Conservation (phyloP, 1,140 invertebrate species). For the Sitobion miscanthi region DNA sequence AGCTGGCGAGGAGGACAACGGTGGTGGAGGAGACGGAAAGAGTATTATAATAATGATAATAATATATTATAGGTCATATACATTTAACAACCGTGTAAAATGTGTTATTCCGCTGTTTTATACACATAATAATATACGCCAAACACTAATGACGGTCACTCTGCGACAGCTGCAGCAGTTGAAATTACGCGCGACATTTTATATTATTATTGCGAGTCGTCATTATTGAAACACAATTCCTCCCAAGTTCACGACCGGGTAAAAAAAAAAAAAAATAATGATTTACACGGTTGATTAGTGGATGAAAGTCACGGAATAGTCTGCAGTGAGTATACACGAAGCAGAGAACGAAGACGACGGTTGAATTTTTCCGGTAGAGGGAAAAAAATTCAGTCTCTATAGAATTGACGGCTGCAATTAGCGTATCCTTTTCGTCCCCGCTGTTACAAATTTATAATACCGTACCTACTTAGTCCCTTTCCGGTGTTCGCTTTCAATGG, state of each 20-base stretch:
- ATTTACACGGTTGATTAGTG: not conserved
- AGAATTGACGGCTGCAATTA: not conserved
- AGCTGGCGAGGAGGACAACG: not conserved
- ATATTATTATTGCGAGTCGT: not conserved
- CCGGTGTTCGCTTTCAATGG: not conserved
- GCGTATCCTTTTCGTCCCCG: not conserved
- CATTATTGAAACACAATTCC: not conserved
- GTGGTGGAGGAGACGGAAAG: not conserved
- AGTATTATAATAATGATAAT: too few relatives aligned
- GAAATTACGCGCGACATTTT: not conserved
- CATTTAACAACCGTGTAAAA: not conserved
- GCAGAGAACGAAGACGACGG: not conserved
- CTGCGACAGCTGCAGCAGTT: not conserved
- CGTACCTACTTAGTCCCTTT: not conserved
- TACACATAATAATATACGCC: not conserved
- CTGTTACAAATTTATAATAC: not conserved
- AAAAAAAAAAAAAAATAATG: not conserved
- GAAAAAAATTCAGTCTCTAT: not conserved
- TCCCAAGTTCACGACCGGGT: not conserved
- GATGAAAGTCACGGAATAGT: not conserved
- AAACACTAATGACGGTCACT: not conserved
- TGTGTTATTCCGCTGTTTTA: not conserved
- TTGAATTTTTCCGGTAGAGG: not conserved
- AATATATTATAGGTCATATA: not conserved
- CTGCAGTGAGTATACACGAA: not conserved